Conservation (phyloP, 1,140 invertebrate species). For the Euglossa dilemma region DNA sequence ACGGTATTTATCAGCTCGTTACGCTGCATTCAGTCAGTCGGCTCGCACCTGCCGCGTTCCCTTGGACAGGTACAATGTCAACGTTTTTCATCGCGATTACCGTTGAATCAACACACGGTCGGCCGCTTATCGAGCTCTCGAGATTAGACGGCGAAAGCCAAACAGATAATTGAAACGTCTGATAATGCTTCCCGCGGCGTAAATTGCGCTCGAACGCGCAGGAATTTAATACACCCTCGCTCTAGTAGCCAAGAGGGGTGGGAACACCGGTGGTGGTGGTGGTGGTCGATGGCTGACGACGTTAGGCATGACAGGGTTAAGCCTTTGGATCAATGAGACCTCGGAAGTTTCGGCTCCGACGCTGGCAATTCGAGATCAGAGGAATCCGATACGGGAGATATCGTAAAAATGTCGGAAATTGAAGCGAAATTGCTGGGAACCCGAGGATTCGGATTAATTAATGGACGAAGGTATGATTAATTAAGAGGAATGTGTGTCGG, state of each 20-base stretch:
- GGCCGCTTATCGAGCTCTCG: not conserved
- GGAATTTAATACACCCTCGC: not conserved
- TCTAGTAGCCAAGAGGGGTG: not conserved
- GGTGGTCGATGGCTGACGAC: not conserved
- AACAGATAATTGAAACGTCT: slow-evolving; percentile 1
- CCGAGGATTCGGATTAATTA: too few relatives aligned
- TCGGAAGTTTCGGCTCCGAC: not conserved
- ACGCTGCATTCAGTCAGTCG: not conserved
- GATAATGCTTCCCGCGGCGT: not conserved
- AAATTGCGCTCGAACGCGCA: not conserved
- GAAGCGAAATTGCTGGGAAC: not conserved
- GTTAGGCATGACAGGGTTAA: not conserved
- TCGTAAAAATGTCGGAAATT: too few relatives aligned
- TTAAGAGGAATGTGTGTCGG: too few relatives aligned
- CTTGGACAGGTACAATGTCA: slow-evolving; percentile 11
- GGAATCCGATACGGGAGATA: not conserved
- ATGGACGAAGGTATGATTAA: too few relatives aligned
- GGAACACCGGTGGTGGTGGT: too few relatives aligned
- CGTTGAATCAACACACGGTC: slow-evolving; percentile 14
- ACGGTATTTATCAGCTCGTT: slow-evolving; percentile 20
- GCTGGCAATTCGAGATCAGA: not conserved
- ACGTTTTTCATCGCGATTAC: slow-evolving; percentile 2
- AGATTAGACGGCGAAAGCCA: slow-evolving; percentile 22
- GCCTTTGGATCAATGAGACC: not conserved
- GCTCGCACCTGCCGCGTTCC: not conserved